Evolutionary conservation across 2,113 vertebrate species (phyloP), one percentile per base, ranked within the genome.

Genomic region (Syngnathus typhle): DNA sequence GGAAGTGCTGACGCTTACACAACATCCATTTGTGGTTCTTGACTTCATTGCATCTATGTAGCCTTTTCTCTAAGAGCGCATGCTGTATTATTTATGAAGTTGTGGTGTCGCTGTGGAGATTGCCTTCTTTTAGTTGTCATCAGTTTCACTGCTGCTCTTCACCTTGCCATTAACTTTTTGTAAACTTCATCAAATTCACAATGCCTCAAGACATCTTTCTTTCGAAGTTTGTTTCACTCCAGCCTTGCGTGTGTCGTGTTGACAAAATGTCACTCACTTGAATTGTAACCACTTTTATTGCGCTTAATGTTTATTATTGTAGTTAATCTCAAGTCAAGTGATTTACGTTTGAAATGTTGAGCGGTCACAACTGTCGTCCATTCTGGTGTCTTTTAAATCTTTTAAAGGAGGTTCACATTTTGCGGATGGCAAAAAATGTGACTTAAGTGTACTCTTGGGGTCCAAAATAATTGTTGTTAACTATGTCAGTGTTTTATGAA

Each of bases 121-220:
- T 73, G 84, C 77, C 81, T 86, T 6, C 54, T 76, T 78, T 79
- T 11, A 13, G 58, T 82, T 83, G 78, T 76, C 81, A 80, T 70
- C 70, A 19, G 37, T 84, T 82, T 44, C 61, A 55, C 69, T 80
- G 78, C 77, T 81, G 75, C 79, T 89, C 77, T 76, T 76, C 87
- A 82, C 70, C 67, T 81, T 79, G 82, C 62, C 75, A 78, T 62
- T 62, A 43, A 43, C 39, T 10, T 21, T 47, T 47, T 10, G 8
- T n/a, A n/a, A 51, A 51, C 2, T 7, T 19, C 23, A 2, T 15
- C 12, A 36, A 56, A 8, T 36, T 32, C 55, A 58, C 55, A 55
- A 27, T 55, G 21, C 10, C 13, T 43, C 41, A 55, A 55, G n/a
- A 76, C 58, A 49, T 82, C 21, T 65, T 73, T 86, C 74, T 84